These are phyloP conservation scores for Andrena trimmerana DNA, from an alignment of 2,888 invertebrate species.

Conservation along the genomic window DNA sequence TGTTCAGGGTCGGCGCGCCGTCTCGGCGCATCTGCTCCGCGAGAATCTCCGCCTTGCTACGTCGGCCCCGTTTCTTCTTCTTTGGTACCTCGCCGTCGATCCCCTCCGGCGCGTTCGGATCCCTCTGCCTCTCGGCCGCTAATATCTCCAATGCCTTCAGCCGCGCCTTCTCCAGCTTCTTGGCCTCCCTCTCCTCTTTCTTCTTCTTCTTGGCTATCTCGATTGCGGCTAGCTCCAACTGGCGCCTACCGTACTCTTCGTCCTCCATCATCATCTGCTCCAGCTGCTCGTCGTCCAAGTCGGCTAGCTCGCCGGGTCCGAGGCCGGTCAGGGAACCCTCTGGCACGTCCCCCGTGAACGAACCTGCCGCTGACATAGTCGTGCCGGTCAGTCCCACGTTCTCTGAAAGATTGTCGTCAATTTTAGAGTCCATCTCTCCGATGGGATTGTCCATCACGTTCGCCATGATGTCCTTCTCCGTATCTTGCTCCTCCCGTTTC, in stretches of 20 bases:
- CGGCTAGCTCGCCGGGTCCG: conserved; percentile 80
- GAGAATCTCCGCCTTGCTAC: conserved; percentile 83
- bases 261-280: conserved; percentile 88
- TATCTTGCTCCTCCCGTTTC: conserved; percentile 69
- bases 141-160: conserved; percentile 82
- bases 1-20: conserved; percentile 74
- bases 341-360: conserved; percentile 69
- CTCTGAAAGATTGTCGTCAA: conserved; percentile 73
- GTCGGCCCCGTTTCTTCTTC: conserved; percentile 83
- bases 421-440: conserved; percentile 66
- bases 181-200: conserved; percentile 82
- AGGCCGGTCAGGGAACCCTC: conserved; percentile 79
- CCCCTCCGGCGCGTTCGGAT: conserved; percentile 79
- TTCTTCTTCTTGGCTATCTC: conserved; percentile 83
- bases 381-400: conserved; percentile 67
- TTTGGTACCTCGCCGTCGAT: conserved; percentile 82
- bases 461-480: conserved; percentile 75
- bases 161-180: conserved; percentile 82
- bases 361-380: conserved; percentile 77
- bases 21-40: conserved; percentile 84
- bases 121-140: conserved; percentile 80
- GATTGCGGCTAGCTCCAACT: conserved; percentile 85
- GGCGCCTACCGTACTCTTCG: conserved; percentile 87
- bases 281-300: conserved; percentile 82
- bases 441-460: conserved; percentile 73